phyloP scores from a whole-genome alignment of 2,888 invertebrate genomes.

The Sycophila texana region DNA sequence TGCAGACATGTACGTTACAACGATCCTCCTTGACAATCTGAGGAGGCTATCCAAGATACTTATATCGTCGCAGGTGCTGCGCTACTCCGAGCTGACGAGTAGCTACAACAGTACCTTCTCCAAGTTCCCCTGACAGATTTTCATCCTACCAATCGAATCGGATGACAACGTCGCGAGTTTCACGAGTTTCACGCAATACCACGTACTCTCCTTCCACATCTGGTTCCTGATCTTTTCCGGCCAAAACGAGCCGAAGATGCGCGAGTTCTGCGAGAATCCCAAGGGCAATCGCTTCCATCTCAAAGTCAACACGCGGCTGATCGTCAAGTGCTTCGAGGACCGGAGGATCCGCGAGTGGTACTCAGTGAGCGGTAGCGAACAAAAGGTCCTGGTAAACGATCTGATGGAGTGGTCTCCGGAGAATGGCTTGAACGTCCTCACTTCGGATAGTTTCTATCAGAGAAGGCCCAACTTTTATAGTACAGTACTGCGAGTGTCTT shows the following conservation, averaged over 20 bases:
- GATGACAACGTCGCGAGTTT: conserved; percentile 59
- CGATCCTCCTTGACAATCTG: conserved; percentile 10
- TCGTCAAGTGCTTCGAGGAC: conserved; percentile 59
- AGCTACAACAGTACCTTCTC: conserved; percentile 38
- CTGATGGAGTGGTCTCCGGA: conserved; percentile 57
- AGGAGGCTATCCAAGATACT: neutral
- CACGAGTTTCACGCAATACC: conserved; percentile 48
- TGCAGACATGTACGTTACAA: conserved; percentile 35
- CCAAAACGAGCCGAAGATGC: neutral
- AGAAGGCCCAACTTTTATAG: conserved; percentile 55
- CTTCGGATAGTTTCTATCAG: conserved; percentile 50
- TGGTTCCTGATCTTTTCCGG: conserved; percentile 66
- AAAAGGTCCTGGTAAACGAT: conserved; percentile 53
- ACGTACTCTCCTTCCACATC: conserved; percentile 59
- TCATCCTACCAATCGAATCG: conserved; percentile 58
- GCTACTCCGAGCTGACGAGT: neutral
- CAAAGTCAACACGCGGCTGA: conserved; percentile 60
- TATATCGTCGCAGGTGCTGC: conserved; percentile 27
- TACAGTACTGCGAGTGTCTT: conserved; percentile 51
- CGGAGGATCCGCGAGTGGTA: conserved; percentile 61
- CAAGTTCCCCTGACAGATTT: conserved; percentile 54
- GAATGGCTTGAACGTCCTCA: conserved; percentile 36
- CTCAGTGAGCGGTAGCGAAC: conserved; percentile 48
- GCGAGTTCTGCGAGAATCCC: conserved; percentile 45
- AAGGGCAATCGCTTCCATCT: conserved; percentile 57